A percentile compares a stretch with the other conserved stretches of the same genome.
phyloP scores from a whole-genome alignment of 2,888 invertebrate genomes.

The Nycteola revayana region DNA sequence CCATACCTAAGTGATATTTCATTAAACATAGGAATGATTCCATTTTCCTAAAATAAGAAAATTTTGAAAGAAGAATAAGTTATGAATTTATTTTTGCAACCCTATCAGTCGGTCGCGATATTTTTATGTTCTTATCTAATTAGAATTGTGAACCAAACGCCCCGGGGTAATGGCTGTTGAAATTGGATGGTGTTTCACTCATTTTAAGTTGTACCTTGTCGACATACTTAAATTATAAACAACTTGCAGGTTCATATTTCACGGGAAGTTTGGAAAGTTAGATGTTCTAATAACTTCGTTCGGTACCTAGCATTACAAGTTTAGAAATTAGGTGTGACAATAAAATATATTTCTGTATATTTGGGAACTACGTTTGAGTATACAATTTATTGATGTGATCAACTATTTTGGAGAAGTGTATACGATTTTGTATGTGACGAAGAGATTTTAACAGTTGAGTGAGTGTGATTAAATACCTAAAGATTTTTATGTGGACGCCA shows the following conservation, averaged over 20 bases:
- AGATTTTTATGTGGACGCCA: too few species aligned
- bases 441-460: not conserved
- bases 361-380: conserved; percentile 7
- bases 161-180: conserved; percentile 39
- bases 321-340: conserved; percentile 14
- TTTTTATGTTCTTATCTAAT: conserved; percentile 45
- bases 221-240: conserved; percentile 36
- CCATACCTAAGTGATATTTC: too few species aligned
- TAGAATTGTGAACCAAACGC: conserved; percentile 48
- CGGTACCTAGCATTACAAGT: conserved; percentile 16
- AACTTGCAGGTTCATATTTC: conserved; percentile 29
- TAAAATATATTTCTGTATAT: conserved; percentile 19
- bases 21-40: too few species aligned
- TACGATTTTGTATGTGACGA: conserved; percentile 7
- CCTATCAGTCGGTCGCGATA: conserved; percentile 9
- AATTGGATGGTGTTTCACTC: conserved; percentile 48
- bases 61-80: too few species aligned
- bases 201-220: conserved; percentile 54
- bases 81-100: conserved; percentile 2
- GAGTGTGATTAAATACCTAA: too few species aligned
- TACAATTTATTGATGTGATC: conserved; percentile 15
- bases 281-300: conserved; percentile 16
- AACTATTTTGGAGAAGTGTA: conserved; percentile 16
- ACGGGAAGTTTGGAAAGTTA: conserved; percentile 25
- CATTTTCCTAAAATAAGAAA: too few species aligned